Percentiles rank a stretch among this genome's conserved stretches.
Conservation (phyloP, 1,140 invertebrate species). For the Pogonus chalceus region DNA sequence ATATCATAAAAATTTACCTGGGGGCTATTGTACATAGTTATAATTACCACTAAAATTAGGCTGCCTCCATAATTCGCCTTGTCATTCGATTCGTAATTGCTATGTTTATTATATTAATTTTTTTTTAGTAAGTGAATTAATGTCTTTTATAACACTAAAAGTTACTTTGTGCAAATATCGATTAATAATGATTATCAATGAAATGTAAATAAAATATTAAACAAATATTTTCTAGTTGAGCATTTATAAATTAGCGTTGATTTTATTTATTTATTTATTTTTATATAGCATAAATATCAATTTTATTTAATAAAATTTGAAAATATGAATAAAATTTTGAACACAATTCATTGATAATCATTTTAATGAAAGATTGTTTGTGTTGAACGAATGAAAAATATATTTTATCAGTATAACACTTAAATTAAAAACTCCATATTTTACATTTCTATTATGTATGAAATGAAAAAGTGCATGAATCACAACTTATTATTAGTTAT, state of each 20-base stretch:
- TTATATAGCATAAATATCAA: background rate
- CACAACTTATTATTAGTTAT: background rate
- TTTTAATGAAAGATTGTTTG: no score
- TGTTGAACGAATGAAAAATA: no score
- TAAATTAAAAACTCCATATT: background rate
- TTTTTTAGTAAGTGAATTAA: background rate
- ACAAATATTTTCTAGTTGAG: no score
- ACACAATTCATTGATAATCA: no score
- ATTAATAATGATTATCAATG: background rate
- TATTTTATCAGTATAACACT: no score
- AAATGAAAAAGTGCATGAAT: background rate
- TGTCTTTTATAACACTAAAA: background rate
- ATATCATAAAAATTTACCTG: no score
- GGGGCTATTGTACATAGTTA: background rate
- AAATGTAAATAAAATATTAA: background rate
- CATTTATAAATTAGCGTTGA: no score
- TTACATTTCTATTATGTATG: background rate
- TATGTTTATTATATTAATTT: conserved; percentile 6
- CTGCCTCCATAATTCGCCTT: background rate
- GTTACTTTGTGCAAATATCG: conserved; percentile 4
- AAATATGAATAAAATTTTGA: no score
- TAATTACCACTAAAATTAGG: conserved; percentile 4
- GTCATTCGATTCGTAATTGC: conserved; percentile 3
- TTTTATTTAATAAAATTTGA: no score
- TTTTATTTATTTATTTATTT: no score